These are phyloP conservation scores for Baccha elongata DNA, from an alignment of 2,888 invertebrate genomes.

Conservation along the genomic window DNA sequence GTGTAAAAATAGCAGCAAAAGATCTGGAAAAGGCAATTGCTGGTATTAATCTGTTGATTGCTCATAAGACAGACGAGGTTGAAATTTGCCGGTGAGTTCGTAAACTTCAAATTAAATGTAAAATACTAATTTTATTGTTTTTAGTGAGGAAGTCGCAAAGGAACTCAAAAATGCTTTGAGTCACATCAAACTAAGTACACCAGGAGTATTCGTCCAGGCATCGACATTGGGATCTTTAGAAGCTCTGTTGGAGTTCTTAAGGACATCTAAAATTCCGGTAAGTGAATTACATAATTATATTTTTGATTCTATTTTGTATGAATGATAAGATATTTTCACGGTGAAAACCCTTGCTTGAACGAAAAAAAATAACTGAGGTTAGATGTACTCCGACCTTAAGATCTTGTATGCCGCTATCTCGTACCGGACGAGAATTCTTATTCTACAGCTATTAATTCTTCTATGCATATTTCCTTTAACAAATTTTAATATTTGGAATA, in stretches of 20 bases:
- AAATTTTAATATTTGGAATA: no score
- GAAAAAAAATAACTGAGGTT: no score
- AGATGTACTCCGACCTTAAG: no score
- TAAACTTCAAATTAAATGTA: background rate
- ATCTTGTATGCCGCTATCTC: no score
- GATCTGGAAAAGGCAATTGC: constrained; percentile 99
- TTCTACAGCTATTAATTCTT: no score
- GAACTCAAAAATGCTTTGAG: constrained; percentile 95
- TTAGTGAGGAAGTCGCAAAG: constrained; percentile 92
- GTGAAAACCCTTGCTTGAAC: no score
- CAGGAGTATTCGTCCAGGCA: constrained; percentile 99
- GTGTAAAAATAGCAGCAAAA: constrained; percentile 99
- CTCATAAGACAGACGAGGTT: constrained; percentile 96
- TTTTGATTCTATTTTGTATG: no score
- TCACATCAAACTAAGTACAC: constrained; percentile 94
- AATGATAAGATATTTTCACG: no score
- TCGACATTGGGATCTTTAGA: constrained; percentile 99
- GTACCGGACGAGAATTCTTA: no score
- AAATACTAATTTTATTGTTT: background rate
- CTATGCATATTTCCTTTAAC: no score
- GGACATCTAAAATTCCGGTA: constrained; percentile 96
- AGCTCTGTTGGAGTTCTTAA: constrained; percentile 96
- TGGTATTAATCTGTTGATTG: constrained; percentile 95
- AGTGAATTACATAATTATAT: constrained; percentile 83
- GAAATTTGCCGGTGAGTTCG: constrained; percentile 88